These are phyloP conservation scores for Bombus terrestris DNA, from an alignment of 1,140 invertebrate species.

Conservation along the genomic window DNA sequence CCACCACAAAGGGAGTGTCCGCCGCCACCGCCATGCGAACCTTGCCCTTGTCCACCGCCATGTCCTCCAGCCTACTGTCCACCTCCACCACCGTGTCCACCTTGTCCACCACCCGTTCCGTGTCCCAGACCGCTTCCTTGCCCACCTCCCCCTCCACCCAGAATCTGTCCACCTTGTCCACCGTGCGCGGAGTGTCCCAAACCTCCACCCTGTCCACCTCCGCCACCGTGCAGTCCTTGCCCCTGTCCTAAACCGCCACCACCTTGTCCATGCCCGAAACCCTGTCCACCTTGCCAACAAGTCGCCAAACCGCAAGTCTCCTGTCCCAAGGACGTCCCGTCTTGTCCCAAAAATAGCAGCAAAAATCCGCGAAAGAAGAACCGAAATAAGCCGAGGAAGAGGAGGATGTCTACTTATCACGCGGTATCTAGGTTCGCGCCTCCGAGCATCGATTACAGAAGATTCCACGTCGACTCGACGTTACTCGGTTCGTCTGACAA, in stretches of 20 bases:
- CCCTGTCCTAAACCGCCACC: slow-evolving; percentile 16
- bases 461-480: background rate
- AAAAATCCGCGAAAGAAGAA: background rate
- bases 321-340: background rate
- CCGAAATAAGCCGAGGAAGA: background rate
- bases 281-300: slow-evolving; percentile 20
- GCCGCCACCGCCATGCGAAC: slow-evolving; percentile 21
- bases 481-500: background rate
- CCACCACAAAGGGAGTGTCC: slow-evolving; percentile 20
- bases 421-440: background rate
- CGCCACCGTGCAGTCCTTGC: slow-evolving; percentile 30
- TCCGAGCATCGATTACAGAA: background rate
- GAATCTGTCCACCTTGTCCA: slow-evolving; percentile 24
- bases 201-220: slow-evolving; percentile 15
- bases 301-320: background rate
- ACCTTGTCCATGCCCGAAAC: slow-evolving; percentile 10
- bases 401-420: slow-evolving; percentile 11
- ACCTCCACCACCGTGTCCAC: slow-evolving; percentile 34
- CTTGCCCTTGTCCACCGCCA: slow-evolving; percentile 32
- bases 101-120: background rate
- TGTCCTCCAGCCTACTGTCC: slow-evolving; percentile 34
- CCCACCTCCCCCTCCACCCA: slow-evolving; percentile 21
- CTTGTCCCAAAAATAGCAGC: background rate
- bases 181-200: slow-evolving; percentile 37
- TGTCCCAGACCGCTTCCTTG: slow-evolving; percentile 8